Evolutionary conservation across 2,797 vertebrate species (phyloP).

Genomic region (Sebastiscus tertius): DNA sequence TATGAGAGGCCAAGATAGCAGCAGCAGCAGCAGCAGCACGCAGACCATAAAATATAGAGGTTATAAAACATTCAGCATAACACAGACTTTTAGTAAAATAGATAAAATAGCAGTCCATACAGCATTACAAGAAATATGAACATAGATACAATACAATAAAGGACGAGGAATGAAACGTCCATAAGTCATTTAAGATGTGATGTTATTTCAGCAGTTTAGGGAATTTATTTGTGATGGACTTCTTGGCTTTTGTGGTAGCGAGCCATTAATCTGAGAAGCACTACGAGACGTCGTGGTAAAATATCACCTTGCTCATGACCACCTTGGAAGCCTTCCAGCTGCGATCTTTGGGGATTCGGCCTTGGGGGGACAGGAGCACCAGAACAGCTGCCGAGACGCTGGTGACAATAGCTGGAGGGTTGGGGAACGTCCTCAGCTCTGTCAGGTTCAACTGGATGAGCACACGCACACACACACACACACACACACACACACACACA

Average conservation of each 20-base stretch:
- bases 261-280: constrained; percentile 17
- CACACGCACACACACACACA: constrained; percentile 33
- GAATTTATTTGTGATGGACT: constrained; percentile 15
- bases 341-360: constrained; percentile 83
- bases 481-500: background rate
- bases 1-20: background rate
- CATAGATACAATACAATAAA: background rate
- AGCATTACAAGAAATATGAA: background rate
- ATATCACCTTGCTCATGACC: constrained; percentile 84
- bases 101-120: background rate
- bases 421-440: constrained; percentile 83
- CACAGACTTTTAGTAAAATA: background rate
- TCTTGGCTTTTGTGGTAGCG: background rate
- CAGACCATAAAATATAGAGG: background rate
- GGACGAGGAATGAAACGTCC: background rate
- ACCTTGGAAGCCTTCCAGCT: constrained; percentile 86
- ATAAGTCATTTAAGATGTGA: background rate
- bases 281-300: background rate
- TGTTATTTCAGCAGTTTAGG: background rate
- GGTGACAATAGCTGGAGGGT: constrained; percentile 77
- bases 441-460: constrained; percentile 81
- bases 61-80: background rate
- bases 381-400: constrained; percentile 77
- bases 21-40: background rate
- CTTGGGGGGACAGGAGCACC: constrained; percentile 78